phyloP scores from a whole-genome alignment of 1,140 invertebrate genomes.

The Eciton burchellii region DNA sequence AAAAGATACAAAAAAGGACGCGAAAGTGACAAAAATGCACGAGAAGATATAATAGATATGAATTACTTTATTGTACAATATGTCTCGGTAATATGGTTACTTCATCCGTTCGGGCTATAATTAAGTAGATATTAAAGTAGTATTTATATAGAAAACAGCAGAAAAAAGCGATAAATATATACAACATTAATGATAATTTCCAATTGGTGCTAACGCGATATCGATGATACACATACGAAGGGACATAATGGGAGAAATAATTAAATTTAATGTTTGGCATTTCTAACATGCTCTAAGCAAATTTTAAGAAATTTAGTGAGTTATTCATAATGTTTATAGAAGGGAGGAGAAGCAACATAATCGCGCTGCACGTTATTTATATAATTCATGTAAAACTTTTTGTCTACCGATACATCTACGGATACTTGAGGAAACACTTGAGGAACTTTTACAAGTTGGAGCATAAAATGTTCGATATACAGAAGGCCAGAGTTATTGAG shows the following conservation, averaged over 20 bases:
- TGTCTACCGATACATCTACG: no score
- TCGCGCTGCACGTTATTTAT: no score
- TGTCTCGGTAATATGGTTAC: neutral
- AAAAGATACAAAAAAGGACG: no score
- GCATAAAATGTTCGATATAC: no score
- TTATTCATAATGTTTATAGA: no score
- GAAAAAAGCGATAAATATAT: conserved; percentile 3
- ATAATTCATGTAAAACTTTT: no score
- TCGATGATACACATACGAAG: neutral
- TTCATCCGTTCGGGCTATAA: neutral
- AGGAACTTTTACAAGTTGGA: no score
- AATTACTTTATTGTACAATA: neutral
- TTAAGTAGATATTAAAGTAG: neutral
- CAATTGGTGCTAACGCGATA: neutral
- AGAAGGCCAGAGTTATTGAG: no score
- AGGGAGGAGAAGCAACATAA: no score
- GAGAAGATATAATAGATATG: neutral
- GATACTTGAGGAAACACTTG: no score
- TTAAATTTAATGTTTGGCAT: neutral
- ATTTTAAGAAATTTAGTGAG: conserved; percentile 8
- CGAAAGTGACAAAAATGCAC: neutral
- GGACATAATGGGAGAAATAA: neutral
- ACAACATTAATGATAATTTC: neutral
- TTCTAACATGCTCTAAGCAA: neutral
- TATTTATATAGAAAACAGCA: conserved; percentile 3